These are phyloP conservation scores for Phrixothrix hirtus DNA, from an alignment of 2,888 invertebrate species.

Conservation along the genomic window DNA sequence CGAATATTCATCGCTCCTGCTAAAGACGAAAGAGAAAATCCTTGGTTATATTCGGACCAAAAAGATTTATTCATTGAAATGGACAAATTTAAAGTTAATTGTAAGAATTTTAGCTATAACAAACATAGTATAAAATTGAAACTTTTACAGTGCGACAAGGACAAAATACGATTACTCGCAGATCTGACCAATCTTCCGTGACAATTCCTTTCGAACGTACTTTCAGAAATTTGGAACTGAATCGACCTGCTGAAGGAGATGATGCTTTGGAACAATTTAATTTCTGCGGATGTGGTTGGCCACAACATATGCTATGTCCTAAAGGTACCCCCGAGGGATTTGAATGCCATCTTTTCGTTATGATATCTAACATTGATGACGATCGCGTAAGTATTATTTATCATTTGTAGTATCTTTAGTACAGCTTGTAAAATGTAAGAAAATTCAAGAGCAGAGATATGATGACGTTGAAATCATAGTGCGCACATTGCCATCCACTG, in stretches of 20 bases:
- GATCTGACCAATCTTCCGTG: conserved; percentile 75
- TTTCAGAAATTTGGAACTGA: conserved; percentile 70
- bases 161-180: conserved; percentile 67
- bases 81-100: conserved; percentile 68
- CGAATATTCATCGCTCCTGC: conserved; percentile 73
- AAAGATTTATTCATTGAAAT: conserved; percentile 70
- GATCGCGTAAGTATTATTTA: conserved; percentile 53
- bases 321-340: conserved; percentile 71
- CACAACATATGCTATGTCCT: conserved; percentile 78
- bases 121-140: not conserved
- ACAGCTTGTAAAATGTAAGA: too few species aligned
- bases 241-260: conserved; percentile 61
- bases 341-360: conserved; percentile 71
- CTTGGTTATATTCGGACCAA: conserved; percentile 66
- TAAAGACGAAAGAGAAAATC: conserved; percentile 65
- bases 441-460: too few species aligned
- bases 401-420: not conserved
- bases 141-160: conserved; percentile 65
- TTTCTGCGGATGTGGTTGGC: conserved; percentile 90
- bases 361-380: conserved; percentile 73
- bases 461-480: too few species aligned
- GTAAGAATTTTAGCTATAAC: conserved; percentile 58
- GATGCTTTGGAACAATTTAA: conserved; percentile 64
- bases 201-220: conserved; percentile 83
- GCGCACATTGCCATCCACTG: too few species aligned